A percentile compares a stretch with the other conserved stretches of the same genome.
Conservation (phyloP, 2,888 invertebrate genomes). For the Gymnosoma rotundatum region DNA sequence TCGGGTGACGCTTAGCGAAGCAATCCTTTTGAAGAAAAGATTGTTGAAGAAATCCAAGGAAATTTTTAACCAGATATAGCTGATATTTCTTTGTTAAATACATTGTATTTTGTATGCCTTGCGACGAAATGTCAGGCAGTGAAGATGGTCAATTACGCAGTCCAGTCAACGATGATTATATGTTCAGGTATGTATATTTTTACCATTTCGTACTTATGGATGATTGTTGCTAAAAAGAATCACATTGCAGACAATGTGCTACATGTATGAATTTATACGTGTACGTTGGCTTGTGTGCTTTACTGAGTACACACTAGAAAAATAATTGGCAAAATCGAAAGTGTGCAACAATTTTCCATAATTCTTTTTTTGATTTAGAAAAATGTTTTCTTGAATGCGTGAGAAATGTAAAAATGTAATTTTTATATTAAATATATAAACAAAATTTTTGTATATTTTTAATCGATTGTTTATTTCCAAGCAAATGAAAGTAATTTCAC, state of each 20-base stretch:
- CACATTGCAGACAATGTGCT: constrained; percentile 52
- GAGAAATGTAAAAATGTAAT: constrained; percentile 55
- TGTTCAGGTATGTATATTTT: constrained; percentile 83
- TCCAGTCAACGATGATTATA: constrained; percentile 84
- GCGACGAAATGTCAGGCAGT: constrained; percentile 83
- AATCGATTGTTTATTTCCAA: constrained; percentile 42
- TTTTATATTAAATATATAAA: constrained; percentile 56
- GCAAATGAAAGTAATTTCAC: constrained; percentile 19
- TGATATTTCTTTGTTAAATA: not conserved
- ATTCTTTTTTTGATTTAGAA: constrained; percentile 60
- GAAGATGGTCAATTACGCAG: constrained; percentile 94
- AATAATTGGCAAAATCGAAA: constrained; percentile 34
- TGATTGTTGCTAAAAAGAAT: constrained; percentile 56
- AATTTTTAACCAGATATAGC: not conserved
- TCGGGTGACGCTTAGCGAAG: constrained; percentile 51
- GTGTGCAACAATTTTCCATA: constrained; percentile 73
- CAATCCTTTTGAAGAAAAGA: constrained; percentile 36
- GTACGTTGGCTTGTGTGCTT: constrained; percentile 21
- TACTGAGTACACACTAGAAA: constrained; percentile 28
- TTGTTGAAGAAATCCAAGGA: constrained; percentile 1
- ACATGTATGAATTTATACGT: constrained; percentile 17
- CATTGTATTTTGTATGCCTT: constrained; percentile 42
- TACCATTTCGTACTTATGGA: constrained; percentile 59
- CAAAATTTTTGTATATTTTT: constrained; percentile 57
- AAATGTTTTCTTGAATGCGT: constrained; percentile 68